Evolutionary conservation across 2,113 vertebrate species (phyloP).

Genomic region (Variabilichromis moorii): DNA sequence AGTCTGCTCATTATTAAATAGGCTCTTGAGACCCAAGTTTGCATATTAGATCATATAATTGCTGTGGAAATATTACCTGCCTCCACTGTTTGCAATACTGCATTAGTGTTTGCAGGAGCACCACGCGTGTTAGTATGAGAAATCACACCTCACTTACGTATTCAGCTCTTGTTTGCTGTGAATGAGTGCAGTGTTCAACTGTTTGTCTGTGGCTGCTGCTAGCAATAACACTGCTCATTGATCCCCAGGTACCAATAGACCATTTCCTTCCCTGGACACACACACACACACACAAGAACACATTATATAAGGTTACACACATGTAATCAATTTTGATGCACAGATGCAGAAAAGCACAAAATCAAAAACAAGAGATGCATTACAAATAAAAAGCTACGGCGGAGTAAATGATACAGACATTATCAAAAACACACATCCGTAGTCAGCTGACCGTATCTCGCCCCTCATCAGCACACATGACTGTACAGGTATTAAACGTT

Average conservation of each 20-base stretch:
- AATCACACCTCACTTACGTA: conserved; percentile 2
- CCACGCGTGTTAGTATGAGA: background rate
- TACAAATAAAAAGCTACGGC: background rate
- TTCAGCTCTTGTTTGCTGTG: conserved; percentile 7
- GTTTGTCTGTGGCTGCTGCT: conserved; percentile 12
- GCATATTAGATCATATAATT: background rate
- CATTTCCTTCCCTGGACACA: background rate
- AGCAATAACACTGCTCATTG: conserved; percentile 35
- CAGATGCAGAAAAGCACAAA: background rate
- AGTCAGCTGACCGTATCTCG: background rate
- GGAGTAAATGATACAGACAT: background rate
- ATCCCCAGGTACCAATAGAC: conserved; percentile 40
- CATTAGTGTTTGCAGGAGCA: background rate
- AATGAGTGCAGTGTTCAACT: conserved; percentile 40
- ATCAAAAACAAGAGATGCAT: background rate
- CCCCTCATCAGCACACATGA: background rate
- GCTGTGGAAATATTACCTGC: background rate
- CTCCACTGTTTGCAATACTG: background rate
- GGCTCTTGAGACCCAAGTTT: background rate
- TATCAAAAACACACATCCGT: background rate
- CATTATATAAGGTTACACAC: background rate
- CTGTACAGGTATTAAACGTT: background rate
- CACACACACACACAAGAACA: background rate
- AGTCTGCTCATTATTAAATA: background rate
- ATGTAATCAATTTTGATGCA: background rate